Evolutionary conservation across 1,140 invertebrate genomes (phyloP), one percentile per base, ranked within the genome.

Genomic region (Babylonia areolata): DNA sequence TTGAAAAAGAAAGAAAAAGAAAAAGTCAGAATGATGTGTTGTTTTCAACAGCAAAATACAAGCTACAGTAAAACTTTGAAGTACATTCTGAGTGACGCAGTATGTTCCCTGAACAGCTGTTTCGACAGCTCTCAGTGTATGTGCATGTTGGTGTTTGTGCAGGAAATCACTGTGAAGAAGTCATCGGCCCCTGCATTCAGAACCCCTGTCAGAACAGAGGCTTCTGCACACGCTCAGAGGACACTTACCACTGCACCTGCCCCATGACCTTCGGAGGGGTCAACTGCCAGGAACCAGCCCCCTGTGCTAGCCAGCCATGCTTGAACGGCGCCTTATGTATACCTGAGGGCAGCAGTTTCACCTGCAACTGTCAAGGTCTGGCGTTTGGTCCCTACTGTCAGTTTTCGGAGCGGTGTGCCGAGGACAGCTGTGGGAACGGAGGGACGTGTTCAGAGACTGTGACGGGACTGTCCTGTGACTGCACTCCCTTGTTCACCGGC

Each of bases 381-480:
- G 35, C 82, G n/a, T 84, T 73, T 33, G 82, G 82, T 69, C 20
- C 23, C 0, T 73, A 73, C 82, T 84, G 82, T 40, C 82, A 84
- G 82, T 84, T 84, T 46, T 39, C 64, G n/a, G 64, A 71, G 64
- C 58, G 82, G 90, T 99, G 98, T 92, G 96, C 95, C 35, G 96
- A 95, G 0, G 96, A 97, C 89, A 96, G 97, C 1, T 99, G 98
- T 93, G 94, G 96, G 79, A 98, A 99, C 94, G 97, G 87, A 81
- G 90, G 88, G 15, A 81, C 40, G 0, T 91, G 90, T 87, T 81
- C 75, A 31, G 87, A 90, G 40, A 85, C 73, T 20, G 3, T 33
- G 5, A 42, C 46, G 23, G 77, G 84, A 58, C 31, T 73, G 17
- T n/a, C 37, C 33, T 87, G 87, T 39, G 75, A 77, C 64, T 92